Evolutionary conservation across 2,113 vertebrate genomes (phyloP).

Genomic region (Mirounga angustirostris): DNA sequence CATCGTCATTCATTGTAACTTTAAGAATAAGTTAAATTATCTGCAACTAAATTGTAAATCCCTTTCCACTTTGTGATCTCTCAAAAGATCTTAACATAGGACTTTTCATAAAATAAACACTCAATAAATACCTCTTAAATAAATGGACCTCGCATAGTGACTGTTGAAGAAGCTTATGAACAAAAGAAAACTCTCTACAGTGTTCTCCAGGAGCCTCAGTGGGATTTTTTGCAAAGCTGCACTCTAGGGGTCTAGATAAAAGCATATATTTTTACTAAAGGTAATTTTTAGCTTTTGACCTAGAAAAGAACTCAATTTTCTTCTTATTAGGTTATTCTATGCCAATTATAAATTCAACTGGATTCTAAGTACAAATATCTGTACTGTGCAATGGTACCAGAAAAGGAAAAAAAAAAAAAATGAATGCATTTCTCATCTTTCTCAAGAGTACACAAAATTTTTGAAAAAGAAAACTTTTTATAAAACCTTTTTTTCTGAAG

Average conservation of each 20-base stretch:
- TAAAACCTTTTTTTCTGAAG: neutral
- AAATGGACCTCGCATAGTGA: neutral
- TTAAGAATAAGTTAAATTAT: slow-evolving; percentile 67
- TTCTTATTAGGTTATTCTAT: neutral
- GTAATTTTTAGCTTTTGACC: neutral
- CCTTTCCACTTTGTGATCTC: neutral
- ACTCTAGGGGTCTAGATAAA: neutral
- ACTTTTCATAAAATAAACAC: neutral
- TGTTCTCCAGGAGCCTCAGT: neutral
- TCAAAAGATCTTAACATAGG: neutral
- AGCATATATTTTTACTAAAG: neutral
- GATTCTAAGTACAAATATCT: neutral
- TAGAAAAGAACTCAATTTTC: neutral
- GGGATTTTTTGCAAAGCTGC: neutral
- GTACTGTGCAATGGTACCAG: neutral
- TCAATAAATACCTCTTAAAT: neutral
- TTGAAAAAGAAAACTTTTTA: neutral
- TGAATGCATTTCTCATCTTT: neutral
- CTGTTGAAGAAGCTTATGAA: neutral
- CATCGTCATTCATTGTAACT: slow-evolving; percentile 38
- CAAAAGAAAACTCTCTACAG: neutral
- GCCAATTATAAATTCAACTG: neutral
- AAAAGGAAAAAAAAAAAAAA: neutral
- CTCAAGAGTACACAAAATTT: neutral
- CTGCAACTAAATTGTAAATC: neutral